These are phyloP conservation scores for Lumbricus terrestris DNA, from an alignment of 2,888 invertebrate genomes.

Conservation along the genomic window DNA sequence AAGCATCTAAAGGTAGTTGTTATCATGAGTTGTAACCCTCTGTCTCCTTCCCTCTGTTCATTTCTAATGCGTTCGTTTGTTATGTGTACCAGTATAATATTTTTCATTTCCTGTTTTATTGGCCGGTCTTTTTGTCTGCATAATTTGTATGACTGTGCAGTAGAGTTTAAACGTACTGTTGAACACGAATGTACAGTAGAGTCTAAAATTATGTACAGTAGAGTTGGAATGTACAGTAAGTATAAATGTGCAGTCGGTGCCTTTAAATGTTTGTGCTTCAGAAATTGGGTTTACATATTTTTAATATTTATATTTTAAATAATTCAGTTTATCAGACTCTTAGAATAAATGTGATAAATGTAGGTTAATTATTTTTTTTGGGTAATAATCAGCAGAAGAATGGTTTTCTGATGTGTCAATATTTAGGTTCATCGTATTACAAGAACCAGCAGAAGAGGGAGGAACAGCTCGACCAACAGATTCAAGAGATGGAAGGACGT, in stretches of 20 bases:
- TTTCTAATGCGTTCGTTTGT: neutral
- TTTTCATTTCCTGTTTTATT: neutral
- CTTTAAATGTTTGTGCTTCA: too few relatives aligned
- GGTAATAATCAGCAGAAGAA: neutral
- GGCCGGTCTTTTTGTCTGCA: neutral
- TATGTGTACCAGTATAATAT: neutral
- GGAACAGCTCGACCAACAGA: slow-evolving; percentile 60
- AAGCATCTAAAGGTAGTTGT: slow-evolving; percentile 57
- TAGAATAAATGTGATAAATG: neutral
- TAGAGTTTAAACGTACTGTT: neutral
- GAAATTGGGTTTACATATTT: too few relatives aligned
- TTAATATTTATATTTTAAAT: neutral
- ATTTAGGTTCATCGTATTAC: slow-evolving; percentile 64
- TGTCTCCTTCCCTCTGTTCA: neutral
- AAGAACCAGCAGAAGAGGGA: slow-evolving; percentile 63
- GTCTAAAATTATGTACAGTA: neutral
- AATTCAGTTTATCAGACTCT: neutral
- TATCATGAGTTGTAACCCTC: neutral
- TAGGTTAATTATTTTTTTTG: neutral
- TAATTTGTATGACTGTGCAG: neutral
- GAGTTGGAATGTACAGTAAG: too few relatives aligned
- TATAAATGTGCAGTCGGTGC: too few relatives aligned
- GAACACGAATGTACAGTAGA: neutral
- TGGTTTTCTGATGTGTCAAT: slow-evolving; percentile 29
- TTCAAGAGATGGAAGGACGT: slow-evolving; percentile 53